Base-by-base conservation (phyloP, 1,140 invertebrate species). In the Mesaphorura yosii region DNA sequence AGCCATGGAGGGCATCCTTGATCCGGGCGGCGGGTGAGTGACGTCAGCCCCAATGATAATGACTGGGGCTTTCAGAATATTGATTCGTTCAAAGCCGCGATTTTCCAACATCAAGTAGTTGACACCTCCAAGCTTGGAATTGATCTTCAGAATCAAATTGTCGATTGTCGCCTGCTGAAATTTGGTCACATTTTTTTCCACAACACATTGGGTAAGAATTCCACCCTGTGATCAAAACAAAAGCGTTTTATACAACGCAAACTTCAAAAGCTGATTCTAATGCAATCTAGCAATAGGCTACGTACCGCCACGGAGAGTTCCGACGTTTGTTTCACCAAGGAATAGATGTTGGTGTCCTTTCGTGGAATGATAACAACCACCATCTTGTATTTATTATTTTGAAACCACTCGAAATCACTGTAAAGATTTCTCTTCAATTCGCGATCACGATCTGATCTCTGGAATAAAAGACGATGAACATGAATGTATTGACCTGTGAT, bases 111-210 rank as follows among this genome's bases (percentile, higher is more conserved):
- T 60, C 15, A 64, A 70, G 64, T 88, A 83, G 72, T 91, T 93
- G 0, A 79, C 71, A 0, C 87, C 86, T 68, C 88, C 86, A 25
- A 91, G 63, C 68, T 92, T 91, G 0, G 84, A 78, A 67, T 84
- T 84, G 0, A 92, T 76, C 73, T 93, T 92, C 1, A 87, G 66
- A 14, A 89, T 66, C 57, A 92, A 80, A 66, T 92, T 92, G 0
- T 66, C 60, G 14, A 75, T 65, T 0, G 78, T 77, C 0, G 76
- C 73, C 3, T 73, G 66, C 4, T 54, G 28, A 54, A 67, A 53
- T 40, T 68, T 51, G 57, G 48, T 1, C 76, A 64, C 14, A 80
- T 89, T 42, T 48, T 59, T 23, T 70, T 65, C 64, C 42, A 82
- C 84, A 14, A 93, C 71, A 63, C 87, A 91, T 62, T 91, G 88